A percentile compares a stretch with the other conserved stretches of the same genome.
These are phyloP conservation scores for Cylloceria caligata DNA, from an alignment of 2,888 invertebrate genomes.

Conservation along the genomic window DNA sequence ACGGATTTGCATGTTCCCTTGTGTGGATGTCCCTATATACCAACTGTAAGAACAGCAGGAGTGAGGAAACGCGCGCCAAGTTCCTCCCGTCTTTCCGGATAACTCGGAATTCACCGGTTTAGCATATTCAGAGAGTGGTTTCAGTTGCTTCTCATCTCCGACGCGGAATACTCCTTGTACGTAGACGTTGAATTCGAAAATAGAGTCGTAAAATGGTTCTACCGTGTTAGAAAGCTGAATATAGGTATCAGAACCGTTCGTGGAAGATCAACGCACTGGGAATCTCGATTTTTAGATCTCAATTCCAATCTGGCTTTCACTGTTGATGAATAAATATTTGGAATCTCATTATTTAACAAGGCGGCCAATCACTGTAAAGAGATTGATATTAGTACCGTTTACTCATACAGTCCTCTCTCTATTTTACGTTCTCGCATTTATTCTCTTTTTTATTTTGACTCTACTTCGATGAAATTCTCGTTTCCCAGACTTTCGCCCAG, in stretches of 20 bases:
- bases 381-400: not conserved
- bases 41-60: conserved; percentile 21
- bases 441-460: too few relatives aligned
- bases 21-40: conserved; percentile 8
- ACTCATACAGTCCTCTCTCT: too few relatives aligned
- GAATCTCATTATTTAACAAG: not conserved
- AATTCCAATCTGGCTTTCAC: conserved; percentile 5
- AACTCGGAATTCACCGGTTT: conserved; percentile 57
- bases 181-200: conserved; percentile 71
- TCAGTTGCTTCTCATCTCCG: conserved; percentile 52
- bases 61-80: conserved; percentile 74
- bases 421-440: too few relatives aligned
- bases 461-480: too few relatives aligned
- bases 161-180: conserved; percentile 46
- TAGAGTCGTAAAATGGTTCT: conserved; percentile 75
- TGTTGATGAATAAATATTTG: conserved; percentile 11
- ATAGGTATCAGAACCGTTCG: conserved; percentile 33
- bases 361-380: not conserved
- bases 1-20: conserved; percentile 75
- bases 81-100: conserved; percentile 60
- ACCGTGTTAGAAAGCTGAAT: conserved; percentile 52
- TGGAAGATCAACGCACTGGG: conserved; percentile 58
- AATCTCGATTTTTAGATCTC: conserved; percentile 48
- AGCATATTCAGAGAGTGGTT: conserved; percentile 62
- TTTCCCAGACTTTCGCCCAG: too few relatives aligned